Percentiles rank a stretch among this genome's conserved stretches.
These are phyloP conservation scores for Thecocarcelia acutangulata DNA, from an alignment of 2,888 invertebrate genomes.

Conservation along the genomic window DNA sequence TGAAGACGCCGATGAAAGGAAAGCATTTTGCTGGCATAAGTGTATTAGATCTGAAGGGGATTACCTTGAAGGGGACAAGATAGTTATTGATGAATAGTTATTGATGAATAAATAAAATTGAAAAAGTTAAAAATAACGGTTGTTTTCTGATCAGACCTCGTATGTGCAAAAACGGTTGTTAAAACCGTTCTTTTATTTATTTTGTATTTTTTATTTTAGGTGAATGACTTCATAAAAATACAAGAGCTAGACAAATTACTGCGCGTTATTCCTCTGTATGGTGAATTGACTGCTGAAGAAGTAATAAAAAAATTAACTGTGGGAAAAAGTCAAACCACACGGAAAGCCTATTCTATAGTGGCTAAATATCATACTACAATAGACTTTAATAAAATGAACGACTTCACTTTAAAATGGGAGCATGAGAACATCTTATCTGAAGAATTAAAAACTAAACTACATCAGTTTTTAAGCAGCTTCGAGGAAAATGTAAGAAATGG, in stretches of 20 bases:
- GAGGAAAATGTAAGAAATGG: neutral
- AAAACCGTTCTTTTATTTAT: neutral
- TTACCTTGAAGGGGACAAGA: no score
- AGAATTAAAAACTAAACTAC: slow-evolving; percentile 54
- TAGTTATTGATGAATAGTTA: no score
- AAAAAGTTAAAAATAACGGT: no score
- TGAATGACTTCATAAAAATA: slow-evolving; percentile 70
- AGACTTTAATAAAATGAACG: slow-evolving; percentile 61
- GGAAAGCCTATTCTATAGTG: slow-evolving; percentile 69
- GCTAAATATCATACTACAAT: slow-evolving; percentile 25
- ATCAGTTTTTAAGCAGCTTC: slow-evolving; percentile 37
- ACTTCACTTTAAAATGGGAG: slow-evolving; percentile 54
- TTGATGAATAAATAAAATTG: no score
- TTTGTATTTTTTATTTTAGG: slow-evolving; percentile 60
- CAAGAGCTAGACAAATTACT: slow-evolving; percentile 74
- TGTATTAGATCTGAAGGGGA: no score
- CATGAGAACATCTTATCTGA: slow-evolving; percentile 62
- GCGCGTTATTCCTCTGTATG: slow-evolving; percentile 76
- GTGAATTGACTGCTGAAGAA: slow-evolving; percentile 72
- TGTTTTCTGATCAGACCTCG: no score
- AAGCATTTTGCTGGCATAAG: no score
- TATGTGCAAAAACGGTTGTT: no score
- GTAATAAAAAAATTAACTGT: slow-evolving; percentile 74
- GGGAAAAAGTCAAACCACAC: slow-evolving; percentile 73
- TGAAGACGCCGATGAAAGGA: no score